Evolutionary conservation across 2,113 vertebrate species (phyloP), one percentile per base, ranked within the genome.

Genomic region (Melanostigma gelatinosum): DNA sequence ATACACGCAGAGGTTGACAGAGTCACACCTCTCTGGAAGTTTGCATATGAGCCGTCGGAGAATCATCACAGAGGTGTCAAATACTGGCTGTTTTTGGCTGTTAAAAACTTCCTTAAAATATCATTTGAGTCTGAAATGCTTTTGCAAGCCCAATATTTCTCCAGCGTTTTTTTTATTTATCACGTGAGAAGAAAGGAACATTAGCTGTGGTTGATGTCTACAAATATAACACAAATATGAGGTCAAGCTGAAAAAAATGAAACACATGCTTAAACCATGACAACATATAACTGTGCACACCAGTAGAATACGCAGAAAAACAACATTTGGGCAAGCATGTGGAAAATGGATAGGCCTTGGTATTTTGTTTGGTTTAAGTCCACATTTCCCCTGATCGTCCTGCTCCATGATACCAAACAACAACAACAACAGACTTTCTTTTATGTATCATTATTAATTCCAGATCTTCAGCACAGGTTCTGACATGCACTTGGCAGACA

Each of bases 41-140:
- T 86, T 82, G 66, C 15, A 66, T 61, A 62, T 42, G 40, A 42
- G 67, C 80, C 34, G 62, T 67, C 44, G 15, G 60, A 74, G 72
- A 88, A 85, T 66, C 73, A 75, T 75, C 77, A 74, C 24, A 12
- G 58, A 66, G 8, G 65, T 87, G 83, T 74, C 62, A 82, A 80
- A 87, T 80, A 87, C 72, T 77, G 79, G 58, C 36, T 32, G 34
- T 40, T 34, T 65, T 75, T 54, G 42, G 3, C 8, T 29, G 3
- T 40, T 10, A 48, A 40, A 40, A 32, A 50, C 16, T 5, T 3
- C 3, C 13, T 48, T 18, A 12, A 54, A 66, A 65, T 63, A 64
- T 46, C 18, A 36, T 3, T 20, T 54, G 3, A 50, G 54, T 52
- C 16, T 61, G n/a, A 61, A 54, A 54, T 52, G 46, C 10, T 29